These are phyloP conservation scores for Gortyna flavago DNA, from an alignment of 2,888 invertebrate genomes.

Conservation along the genomic window DNA sequence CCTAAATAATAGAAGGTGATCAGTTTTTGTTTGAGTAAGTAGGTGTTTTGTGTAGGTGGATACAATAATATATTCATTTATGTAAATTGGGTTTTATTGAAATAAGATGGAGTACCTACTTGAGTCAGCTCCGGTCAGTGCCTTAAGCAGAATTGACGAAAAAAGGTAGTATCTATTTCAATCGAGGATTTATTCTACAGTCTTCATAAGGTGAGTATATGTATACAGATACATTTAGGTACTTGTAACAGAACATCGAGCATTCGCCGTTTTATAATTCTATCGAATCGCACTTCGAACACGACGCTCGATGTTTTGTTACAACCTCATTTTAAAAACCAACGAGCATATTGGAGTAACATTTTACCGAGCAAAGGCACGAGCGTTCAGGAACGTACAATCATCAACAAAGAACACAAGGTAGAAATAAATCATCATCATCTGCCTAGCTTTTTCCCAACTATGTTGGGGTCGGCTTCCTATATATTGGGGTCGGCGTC, in stretches of 20 bases:
- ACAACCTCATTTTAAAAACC: neutral
- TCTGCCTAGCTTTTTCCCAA: too few species aligned
- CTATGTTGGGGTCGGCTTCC: too few species aligned
- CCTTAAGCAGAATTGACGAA: constrained; percentile 34
- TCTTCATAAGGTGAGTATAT: neutral
- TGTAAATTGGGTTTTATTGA: constrained; percentile 54
- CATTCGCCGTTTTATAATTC: neutral
- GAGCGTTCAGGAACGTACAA: neutral
- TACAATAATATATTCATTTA: constrained; percentile 54
- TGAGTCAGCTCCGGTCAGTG: constrained; percentile 51
- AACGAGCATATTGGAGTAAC: neutral
- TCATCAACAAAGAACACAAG: neutral
- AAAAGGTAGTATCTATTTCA: constrained; percentile 16
- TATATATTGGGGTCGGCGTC: too few species aligned
- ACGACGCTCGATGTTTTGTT: neutral
- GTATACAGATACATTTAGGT: neutral
- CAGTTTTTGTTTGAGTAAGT: constrained; percentile 32
- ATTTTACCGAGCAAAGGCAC: neutral
- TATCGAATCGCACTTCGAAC: too few species aligned
- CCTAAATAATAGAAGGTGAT: constrained; percentile 21
- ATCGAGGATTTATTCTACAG: neutral
- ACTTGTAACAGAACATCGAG: neutral
- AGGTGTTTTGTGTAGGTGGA: constrained; percentile 47
- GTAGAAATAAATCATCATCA: too few species aligned
- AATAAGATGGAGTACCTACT: constrained; percentile 40